Base-by-base conservation (phyloP, 2,797 vertebrate genomes). In the Amniataba percoides region DNA sequence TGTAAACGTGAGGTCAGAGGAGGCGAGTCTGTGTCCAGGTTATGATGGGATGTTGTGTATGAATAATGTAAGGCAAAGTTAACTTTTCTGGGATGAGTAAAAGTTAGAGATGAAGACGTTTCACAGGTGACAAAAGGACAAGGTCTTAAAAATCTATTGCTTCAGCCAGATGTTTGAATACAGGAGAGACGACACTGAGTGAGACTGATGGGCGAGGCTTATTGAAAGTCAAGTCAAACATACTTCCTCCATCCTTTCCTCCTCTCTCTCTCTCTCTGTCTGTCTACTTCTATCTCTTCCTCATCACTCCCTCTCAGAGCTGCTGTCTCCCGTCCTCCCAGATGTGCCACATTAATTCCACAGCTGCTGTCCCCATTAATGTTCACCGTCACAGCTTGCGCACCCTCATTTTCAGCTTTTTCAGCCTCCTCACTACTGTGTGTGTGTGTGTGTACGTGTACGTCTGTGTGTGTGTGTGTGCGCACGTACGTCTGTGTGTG, bases 331-430 rank as follows among this genome's bases (percentile, higher is more conserved):
- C 58, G 77, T 94, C 89, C 88, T 90, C 90, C 93, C 93, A 95
- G 92, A 94, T 94, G 94, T 93, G 92, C 88, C 60, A 77, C 92
- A 94, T 93, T 95, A 94, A 94, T 93, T 94, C 93, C 92, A 93
- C 94, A 95, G 92, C 92, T 95, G 95, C 87, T 88, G 76, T 91
- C 83, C 86, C 88, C 88, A 90, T 94, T 93, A 94, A 91, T 93
- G 91, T 90, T 92, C 90, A 89, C 92, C 81, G 84, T 94, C 92
- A 93, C 91, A 92, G 91, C 88, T 84, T 92, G 91, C 90, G 80
- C 87, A 92, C 78, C 73, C 82, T 86, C 89, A 89, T 84, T 91
- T 90, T 88, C 78, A 74, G 71, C 67, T 69, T 82, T 84, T 84
- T 76, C 82, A 58, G 51, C 56, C 79, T 57, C 65, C 61, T 81